These are phyloP conservation scores for Cichladusa arquata DNA, from an alignment of 2,113 vertebrate species.

Conservation along the genomic window DNA sequence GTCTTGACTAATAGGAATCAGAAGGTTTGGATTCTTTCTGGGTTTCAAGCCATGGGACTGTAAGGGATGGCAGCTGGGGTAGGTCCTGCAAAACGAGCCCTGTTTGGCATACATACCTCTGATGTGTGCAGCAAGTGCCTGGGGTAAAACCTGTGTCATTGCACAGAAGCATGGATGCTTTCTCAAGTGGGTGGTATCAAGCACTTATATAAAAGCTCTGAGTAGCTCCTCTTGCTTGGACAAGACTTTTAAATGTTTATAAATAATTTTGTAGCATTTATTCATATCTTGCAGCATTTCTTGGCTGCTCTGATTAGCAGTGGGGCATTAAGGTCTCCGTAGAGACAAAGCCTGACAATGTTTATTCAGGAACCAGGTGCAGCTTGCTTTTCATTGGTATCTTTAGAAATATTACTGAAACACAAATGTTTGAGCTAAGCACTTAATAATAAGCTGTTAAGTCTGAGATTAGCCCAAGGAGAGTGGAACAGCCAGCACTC, in stretches of 20 bases:
- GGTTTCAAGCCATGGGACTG: rapidly evolving
- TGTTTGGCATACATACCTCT: not conserved
- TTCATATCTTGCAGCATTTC: not conserved
- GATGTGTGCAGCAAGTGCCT: not conserved
- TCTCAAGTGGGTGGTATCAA: not conserved
- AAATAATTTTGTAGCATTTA: not conserved
- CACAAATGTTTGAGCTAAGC: not conserved
- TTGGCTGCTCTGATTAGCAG: not conserved
- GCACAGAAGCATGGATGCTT: not conserved
- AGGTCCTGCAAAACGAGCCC: not conserved
- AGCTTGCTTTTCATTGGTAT: not conserved
- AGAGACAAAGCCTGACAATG: not conserved
- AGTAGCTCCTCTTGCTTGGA: not conserved
- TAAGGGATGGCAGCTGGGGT: not conserved
- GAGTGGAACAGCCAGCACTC: not conserved
- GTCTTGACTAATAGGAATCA: not conserved
- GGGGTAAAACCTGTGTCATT: not conserved
- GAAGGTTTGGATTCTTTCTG: not conserved
- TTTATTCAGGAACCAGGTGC: not conserved
- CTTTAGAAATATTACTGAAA: not conserved
- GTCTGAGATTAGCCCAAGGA: not conserved
- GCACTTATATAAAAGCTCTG: not conserved
- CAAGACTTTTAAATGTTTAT: not conserved
- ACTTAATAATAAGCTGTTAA: not conserved
- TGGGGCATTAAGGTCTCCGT: not conserved